These are phyloP conservation scores for Holotrichia oblita DNA, from an alignment of 1,140 invertebrate species.

Conservation along the genomic window DNA sequence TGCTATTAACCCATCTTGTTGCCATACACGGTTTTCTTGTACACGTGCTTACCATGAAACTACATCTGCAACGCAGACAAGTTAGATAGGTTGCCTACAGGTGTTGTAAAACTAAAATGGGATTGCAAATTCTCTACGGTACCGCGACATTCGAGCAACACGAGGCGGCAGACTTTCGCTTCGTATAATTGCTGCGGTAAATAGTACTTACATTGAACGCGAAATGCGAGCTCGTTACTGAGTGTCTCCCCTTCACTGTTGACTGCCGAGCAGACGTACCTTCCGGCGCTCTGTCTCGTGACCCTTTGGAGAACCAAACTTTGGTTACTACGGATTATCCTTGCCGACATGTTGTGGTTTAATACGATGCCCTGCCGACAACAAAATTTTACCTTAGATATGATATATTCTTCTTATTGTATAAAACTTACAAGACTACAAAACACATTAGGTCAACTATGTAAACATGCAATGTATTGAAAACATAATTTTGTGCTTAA, in stretches of 20 bases:
- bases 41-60: neutral
- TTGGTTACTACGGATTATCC: constrained; percentile 84
- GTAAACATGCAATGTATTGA: too few species aligned
- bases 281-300: constrained; percentile 78
- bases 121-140: constrained; percentile 9
- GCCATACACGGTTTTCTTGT: neutral
- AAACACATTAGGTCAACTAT: neutral
- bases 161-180: constrained; percentile 13
- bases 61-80: neutral
- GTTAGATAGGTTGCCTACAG: constrained; percentile 21
- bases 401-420: neutral
- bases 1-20: neutral
- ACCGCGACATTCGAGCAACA: neutral
- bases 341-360: constrained; percentile 79
- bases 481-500: too few species aligned
- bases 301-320: constrained; percentile 87
- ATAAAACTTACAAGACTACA: neutral
- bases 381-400: constrained; percentile 37
- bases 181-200: constrained; percentile 21
- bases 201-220: constrained; percentile 83
- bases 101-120: constrained; percentile 22
- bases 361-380: constrained; percentile 73
- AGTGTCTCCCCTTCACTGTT: constrained; percentile 83
- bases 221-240: constrained; percentile 78
- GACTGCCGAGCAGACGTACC: constrained; percentile 82